Evolutionary conservation across 2,888 invertebrate genomes (phyloP), one percentile per base, ranked within the genome.

Genomic region (Netelia inedita): DNA sequence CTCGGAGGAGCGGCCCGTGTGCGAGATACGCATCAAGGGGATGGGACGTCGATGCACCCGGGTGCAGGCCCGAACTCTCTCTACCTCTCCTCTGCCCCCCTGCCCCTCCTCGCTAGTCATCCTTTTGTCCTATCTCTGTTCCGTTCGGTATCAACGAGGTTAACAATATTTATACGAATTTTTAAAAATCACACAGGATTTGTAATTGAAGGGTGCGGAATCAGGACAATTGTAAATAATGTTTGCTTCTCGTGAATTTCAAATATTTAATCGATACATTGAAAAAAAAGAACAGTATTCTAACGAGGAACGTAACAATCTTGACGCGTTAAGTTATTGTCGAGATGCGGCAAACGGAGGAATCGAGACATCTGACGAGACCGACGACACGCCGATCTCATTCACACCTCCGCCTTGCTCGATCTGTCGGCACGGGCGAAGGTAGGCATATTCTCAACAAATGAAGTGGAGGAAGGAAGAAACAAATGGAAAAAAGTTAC

Each of bases 331-430:
- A 50, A 50, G 50, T 50, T 53, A 53, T 14, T 6, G 53, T 14
- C 8, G 16, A 53, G 53, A 53, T n/a, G 53, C 14, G 16, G 53
- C 14, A n/a, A 14, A 53, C 5, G 53, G 46, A 65, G 71, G 35
- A 23, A 19, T 66, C 35, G 50, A 61, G 23, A 43, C 43, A 53
- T 79, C 55, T 59, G 71, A 79, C 79, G 71, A 79, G 53, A 21
- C 23, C 65, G 83, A 79, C 88, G 88, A 89, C 90, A 90, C 86
- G 89, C 88, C 87, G 85, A 85, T 80, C 88, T 91, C 91, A 89
- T 93, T 93, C 92, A 90, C 92, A 92, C 92, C 92, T 93, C 89
- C 89, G 89, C 89, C 89, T 89, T 87, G 88, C 87, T 85, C 88
- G 16, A 76, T 61, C 28, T 55, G 61, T 69, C 16, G 61, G n/a